Evolutionary conservation across 2,888 invertebrate species (phyloP), one percentile per base, ranked within the genome.

Genomic region (Conus canariensis): DNA sequence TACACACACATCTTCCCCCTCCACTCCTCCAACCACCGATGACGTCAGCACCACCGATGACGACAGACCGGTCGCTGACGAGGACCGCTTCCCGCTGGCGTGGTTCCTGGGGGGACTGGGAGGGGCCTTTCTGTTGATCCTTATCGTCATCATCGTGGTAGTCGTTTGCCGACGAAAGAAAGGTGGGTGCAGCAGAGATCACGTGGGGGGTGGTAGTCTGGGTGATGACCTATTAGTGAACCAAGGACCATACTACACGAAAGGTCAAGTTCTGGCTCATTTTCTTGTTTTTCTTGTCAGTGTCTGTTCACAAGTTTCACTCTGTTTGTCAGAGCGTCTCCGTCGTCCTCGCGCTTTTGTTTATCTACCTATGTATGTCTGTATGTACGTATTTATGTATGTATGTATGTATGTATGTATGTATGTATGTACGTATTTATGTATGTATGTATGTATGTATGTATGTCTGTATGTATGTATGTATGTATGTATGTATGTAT

Each of bases 321-420:
- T 45, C 45, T 45, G 45, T 45, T 45, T 45, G 45, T 4, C 45
- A 45, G 3, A 4, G 4, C 45, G 45, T 45, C 45, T 45, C 45
- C 45, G 45, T 45, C 45, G 45, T 45, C 4, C 45, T 45, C 45
- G 45, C 45, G 45, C 45, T 80, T 80, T 10, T 30, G 30, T 88
- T 14, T 88, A 74, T 25, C 12, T 58, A 74, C 56, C 6, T 82
- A 4, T 88, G 59, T 88, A n/a, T 30, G 60, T 88, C 25, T 80
- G 59, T 82, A 30, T 88, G 59, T 88, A 25, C 64, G 30, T 88
- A 74, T 80, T 45, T 80, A 9, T 80, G 80, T 45, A 9, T 80
- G 80, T 45, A 9, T 80, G 80, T 45, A 30, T 80, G 8, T 2
- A 30, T 30, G 30, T 7, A 30, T 80, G 80, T 8, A 45, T 87